Evolutionary conservation across 2,113 vertebrate genomes (phyloP).

Genomic region (Rhodinocichla rosea): DNA sequence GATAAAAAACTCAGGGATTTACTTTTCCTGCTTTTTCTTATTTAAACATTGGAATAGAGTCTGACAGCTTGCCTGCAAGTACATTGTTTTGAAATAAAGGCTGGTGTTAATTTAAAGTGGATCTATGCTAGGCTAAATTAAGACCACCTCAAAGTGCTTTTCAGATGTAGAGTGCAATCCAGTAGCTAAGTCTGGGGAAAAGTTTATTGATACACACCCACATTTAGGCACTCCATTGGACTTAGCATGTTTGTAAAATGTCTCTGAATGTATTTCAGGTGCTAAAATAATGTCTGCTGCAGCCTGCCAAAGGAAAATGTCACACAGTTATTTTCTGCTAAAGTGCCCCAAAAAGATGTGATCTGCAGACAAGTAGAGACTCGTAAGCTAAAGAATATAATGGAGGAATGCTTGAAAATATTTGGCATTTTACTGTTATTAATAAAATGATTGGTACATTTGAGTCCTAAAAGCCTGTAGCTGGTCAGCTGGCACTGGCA

Average conservation of each 20-base stretch:
- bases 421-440: background rate
- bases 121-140: background rate
- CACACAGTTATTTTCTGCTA: background rate
- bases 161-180: background rate
- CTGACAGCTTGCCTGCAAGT: background rate
- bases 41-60: background rate
- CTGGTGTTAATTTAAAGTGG: background rate
- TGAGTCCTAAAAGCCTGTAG: background rate
- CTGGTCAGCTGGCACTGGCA: background rate
- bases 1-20: background rate
- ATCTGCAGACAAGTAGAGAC: background rate
- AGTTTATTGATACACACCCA: background rate
- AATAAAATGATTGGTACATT: rapidly evolving
- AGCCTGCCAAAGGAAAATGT: background rate
- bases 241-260: background rate
- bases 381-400: background rate
- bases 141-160: background rate
- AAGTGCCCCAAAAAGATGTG: background rate
- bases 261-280: background rate
- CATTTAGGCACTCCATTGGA: background rate
- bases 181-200: background rate
- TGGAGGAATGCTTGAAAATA: background rate
- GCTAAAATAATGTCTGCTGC: background rate
- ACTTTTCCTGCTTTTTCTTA: background rate
- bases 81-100: background rate